Evolutionary conservation across 2,797 vertebrate genomes (phyloP).

Genomic region (Labroides dimidiatus): DNA sequence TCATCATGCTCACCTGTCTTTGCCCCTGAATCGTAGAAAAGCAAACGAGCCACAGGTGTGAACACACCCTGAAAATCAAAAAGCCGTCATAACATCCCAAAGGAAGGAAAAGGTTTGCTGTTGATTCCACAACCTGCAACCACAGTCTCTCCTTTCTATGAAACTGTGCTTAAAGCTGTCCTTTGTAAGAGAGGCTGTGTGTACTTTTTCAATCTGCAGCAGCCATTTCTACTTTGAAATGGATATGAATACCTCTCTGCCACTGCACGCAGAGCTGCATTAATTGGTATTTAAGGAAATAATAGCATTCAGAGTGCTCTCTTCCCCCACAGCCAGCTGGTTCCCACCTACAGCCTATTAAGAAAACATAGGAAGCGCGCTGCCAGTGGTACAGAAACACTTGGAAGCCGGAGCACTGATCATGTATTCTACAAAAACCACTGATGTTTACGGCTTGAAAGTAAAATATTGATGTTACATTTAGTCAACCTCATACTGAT

Average conservation of each 20-base stretch:
- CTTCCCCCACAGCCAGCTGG: slow-evolving; percentile 54
- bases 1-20: slow-evolving; percentile 13
- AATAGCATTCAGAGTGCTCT: slow-evolving; percentile 54
- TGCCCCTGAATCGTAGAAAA: too few relatives aligned
- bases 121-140: too few relatives aligned
- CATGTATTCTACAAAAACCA: slow-evolving; percentile 2
- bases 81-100: too few relatives aligned
- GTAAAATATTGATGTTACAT: slow-evolving; percentile 16
- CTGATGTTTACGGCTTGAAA: slow-evolving; percentile 12
- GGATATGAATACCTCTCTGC: slow-evolving; percentile 4
- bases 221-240: not conserved
- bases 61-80: too few relatives aligned
- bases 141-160: too few relatives aligned
- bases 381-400: slow-evolving; percentile 13
- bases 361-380: slow-evolving; percentile 44
- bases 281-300: slow-evolving; percentile 66
- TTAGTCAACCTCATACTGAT: slow-evolving; percentile 13
- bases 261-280: slow-evolving; percentile 16
- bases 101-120: too few relatives aligned
- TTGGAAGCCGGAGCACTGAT: slow-evolving; percentile 8
- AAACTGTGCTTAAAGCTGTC: too few relatives aligned
- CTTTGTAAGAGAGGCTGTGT: too few relatives aligned
- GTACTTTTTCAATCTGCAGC: too few relatives aligned
- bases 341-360: slow-evolving; percentile 56
- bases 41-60: too few relatives aligned